Evolutionary conservation across 2,113 vertebrate genomes (phyloP).

Genomic region (Callipepla squamata): DNA sequence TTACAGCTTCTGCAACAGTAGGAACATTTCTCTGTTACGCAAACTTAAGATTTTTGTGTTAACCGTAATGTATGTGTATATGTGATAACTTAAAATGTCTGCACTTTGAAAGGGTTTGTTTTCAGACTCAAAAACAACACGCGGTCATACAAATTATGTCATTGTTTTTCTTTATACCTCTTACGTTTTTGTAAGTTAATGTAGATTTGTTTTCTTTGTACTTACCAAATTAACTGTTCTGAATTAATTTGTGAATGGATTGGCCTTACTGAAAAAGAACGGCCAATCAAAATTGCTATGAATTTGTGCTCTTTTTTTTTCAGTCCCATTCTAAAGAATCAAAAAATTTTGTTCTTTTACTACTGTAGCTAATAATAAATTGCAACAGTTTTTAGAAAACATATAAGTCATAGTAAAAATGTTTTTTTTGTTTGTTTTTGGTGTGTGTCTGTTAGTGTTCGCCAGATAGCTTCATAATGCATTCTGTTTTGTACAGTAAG

Average conservation of each 20-base stretch:
- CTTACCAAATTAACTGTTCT: not conserved
- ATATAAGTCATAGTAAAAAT: not conserved
- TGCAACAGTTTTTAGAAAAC: not conserved
- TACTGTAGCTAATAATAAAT: not conserved
- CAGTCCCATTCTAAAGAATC: not conserved
- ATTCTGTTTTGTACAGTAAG: not conserved
- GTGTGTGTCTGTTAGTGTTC: not conserved
- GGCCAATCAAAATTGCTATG: not conserved
- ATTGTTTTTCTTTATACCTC: not conserved
- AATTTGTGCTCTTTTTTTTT: not conserved
- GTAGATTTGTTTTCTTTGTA: not conserved
- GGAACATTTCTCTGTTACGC: not conserved
- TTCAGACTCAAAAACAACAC: not conserved
- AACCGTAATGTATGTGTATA: not conserved
- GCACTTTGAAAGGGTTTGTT: not conserved
- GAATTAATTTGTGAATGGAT: not conserved
- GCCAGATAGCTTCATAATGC: not conserved
- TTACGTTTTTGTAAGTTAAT: not conserved
- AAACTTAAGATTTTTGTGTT: not conserved
- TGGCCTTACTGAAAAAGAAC: not conserved
- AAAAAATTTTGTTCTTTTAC: not conserved
- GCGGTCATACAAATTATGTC: not conserved
- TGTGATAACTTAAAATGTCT: not conserved
- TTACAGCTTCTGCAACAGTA: not conserved
- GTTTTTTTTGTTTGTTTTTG: rapidly evolving